Evolutionary conservation across 2,113 vertebrate species (phyloP).

Genomic region (Procavia capensis): DNA sequence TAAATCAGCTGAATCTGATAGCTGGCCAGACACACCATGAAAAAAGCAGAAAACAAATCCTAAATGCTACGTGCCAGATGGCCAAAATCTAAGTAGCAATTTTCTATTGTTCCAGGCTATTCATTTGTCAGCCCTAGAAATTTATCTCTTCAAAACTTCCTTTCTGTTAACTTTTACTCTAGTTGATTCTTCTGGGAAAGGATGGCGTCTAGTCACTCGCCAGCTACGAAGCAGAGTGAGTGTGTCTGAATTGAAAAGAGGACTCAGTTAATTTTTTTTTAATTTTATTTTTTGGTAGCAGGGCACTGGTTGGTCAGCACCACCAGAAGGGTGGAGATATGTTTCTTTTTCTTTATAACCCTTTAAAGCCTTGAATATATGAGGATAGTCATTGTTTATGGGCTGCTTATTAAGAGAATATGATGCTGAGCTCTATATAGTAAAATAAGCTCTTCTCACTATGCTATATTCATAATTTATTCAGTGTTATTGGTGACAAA

Average conservation of each 20-base stretch:
- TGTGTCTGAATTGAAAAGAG: slow-evolving; percentile 27
- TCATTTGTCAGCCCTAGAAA: slow-evolving; percentile 52
- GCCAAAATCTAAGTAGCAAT: slow-evolving; percentile 26
- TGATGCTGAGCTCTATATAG: not conserved
- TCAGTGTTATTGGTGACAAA: not conserved
- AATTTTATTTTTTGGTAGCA: not conserved
- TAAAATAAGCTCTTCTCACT: not conserved
- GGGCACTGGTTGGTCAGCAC: not conserved
- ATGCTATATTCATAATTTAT: not conserved
- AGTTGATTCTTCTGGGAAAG: not conserved
- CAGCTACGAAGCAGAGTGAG: slow-evolving; percentile 1
- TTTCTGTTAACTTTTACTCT: slow-evolving; percentile 38
- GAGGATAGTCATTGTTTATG: not conserved
- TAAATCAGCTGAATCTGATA: slow-evolving; percentile 25
- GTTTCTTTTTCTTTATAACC: not conserved
- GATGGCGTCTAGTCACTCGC: slow-evolving; percentile 23
- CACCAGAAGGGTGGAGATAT: not conserved
- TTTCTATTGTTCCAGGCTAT: slow-evolving; percentile 54
- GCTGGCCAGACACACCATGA: not conserved
- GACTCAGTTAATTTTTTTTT: not conserved
- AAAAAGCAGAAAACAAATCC: slow-evolving; percentile 33
- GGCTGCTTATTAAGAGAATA: not conserved
- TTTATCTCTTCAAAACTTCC: slow-evolving; percentile 74
- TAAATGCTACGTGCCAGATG: slow-evolving; percentile 47
- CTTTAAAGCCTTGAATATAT: not conserved